Evolutionary conservation across 2,797 vertebrate genomes (phyloP).

Genomic region (Denticeps clupeoides): DNA sequence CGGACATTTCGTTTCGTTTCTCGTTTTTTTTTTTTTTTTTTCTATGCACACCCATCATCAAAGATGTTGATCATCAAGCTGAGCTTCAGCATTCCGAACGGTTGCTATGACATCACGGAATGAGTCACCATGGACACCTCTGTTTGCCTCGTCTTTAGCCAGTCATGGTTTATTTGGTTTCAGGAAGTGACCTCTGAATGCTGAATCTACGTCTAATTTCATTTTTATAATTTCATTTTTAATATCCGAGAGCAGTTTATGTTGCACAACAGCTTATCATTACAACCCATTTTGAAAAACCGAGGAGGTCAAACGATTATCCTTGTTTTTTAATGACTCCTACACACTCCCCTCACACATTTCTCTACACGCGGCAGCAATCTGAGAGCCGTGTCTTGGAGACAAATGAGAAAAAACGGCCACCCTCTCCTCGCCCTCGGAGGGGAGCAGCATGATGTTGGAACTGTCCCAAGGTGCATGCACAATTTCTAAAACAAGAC

Average conservation of each 20-base stretch:
- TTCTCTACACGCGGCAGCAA: too few relatives aligned
- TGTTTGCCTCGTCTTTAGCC: slow-evolving; percentile 16
- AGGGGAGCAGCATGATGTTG: slow-evolving; percentile 90
- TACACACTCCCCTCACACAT: too few relatives aligned
- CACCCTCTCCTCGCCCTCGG: slow-evolving; percentile 62
- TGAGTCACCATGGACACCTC: slow-evolving; percentile 7
- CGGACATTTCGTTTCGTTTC: not conserved
- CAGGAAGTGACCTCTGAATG: not conserved
- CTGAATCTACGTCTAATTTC: too few relatives aligned
- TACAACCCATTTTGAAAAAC: too few relatives aligned
- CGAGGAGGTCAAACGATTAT: too few relatives aligned
- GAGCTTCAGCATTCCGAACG: slow-evolving; percentile 4
- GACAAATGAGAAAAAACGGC: slow-evolving; percentile 43
- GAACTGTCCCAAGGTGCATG: slow-evolving; percentile 90
- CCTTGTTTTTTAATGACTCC: too few relatives aligned
- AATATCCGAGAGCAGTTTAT: slow-evolving; percentile 19
- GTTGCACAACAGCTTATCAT: slow-evolving; percentile 80
- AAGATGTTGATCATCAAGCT: slow-evolving; percentile 1
- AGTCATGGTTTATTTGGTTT: slow-evolving; percentile 7
- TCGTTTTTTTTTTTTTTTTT: not conserved
- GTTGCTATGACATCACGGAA: slow-evolving; percentile 15
- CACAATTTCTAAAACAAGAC: slow-evolving; percentile 83
- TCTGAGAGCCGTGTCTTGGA: slow-evolving; percentile 1
- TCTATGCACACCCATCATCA: too few relatives aligned
- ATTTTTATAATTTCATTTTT: slow-evolving; percentile 15